Conservation (phyloP, 2,888 invertebrate genomes). For the Tryphoninae sp. region DNA sequence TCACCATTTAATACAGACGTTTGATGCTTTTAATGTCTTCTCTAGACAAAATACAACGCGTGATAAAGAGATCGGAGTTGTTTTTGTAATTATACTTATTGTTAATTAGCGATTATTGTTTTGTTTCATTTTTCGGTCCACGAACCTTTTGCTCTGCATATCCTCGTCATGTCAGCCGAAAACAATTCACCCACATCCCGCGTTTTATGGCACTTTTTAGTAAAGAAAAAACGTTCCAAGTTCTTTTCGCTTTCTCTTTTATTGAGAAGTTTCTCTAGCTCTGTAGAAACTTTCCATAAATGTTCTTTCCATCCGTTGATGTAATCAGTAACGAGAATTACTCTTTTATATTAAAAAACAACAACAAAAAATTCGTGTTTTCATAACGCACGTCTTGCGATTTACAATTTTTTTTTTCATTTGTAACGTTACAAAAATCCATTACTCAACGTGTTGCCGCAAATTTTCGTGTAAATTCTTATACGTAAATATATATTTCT, state of each 20-base stretch:
- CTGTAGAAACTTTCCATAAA: not conserved
- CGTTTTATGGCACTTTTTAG: slow-evolving; percentile 39
- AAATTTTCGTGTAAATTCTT: not conserved
- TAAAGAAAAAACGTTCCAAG: not conserved
- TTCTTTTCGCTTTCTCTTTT: not conserved
- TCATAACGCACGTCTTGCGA: not conserved
- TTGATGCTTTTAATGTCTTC: slow-evolving; percentile 1
- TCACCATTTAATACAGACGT: not conserved
- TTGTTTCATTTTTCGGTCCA: not conserved
- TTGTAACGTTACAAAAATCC: not conserved
- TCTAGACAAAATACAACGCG: not conserved
- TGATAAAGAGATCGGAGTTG: not conserved
- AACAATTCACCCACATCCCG: not conserved
- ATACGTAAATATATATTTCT: not conserved
- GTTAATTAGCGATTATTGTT: not conserved
- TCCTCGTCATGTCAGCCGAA: not conserved
- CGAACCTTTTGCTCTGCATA: slow-evolving; percentile 1
- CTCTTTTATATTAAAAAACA: not conserved
- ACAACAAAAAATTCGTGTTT: not conserved
- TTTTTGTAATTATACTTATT: not conserved
- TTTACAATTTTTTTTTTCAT: not conserved
- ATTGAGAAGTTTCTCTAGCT: not conserved
- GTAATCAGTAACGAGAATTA: not conserved
- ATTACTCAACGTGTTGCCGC: not conserved
- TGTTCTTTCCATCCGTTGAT: not conserved